Evolutionary conservation across 2,797 vertebrate species (phyloP).

Genomic region (Hyperoplus lanceolatus): DNA sequence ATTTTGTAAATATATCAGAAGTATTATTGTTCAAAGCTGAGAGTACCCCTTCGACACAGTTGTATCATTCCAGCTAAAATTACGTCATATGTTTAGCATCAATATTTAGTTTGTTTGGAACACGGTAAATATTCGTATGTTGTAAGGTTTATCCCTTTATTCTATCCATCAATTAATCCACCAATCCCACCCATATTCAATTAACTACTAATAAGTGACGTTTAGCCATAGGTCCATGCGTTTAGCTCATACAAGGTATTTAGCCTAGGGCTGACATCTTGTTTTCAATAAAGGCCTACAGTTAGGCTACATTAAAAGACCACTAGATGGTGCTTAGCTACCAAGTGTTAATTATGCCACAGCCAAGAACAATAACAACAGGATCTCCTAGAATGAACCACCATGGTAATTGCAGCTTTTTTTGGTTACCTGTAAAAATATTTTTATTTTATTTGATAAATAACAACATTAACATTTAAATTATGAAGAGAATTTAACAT

Average conservation of each 20-base stretch:
- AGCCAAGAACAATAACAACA: neutral
- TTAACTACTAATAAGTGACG: neutral
- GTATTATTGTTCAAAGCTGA: neutral
- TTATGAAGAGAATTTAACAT: too few species aligned
- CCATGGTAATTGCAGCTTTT: neutral
- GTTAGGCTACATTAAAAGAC: constrained; percentile 23
- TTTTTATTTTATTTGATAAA: neutral
- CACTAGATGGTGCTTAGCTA: constrained; percentile 68
- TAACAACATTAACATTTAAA: too few species aligned
- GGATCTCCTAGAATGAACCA: neutral
- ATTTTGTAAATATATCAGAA: neutral
- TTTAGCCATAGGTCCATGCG: too few species aligned
- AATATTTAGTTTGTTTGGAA: constrained; percentile 46
- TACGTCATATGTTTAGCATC: constrained; percentile 79
- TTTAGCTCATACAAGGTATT: neutral
- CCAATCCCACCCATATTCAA: neutral
- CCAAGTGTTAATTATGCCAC: neutral
- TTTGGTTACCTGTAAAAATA: rapidly evolving
- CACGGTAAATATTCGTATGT: neutral
- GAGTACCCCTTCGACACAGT: constrained; percentile 1
- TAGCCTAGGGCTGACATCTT: neutral
- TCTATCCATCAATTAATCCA: rapidly evolving
- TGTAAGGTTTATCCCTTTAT: neutral
- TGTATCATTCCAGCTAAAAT: constrained; percentile 61
- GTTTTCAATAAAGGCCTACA: constrained; percentile 12